Conservation (phyloP, 1,140 invertebrate genomes). For the Drosophila serrata region DNA sequence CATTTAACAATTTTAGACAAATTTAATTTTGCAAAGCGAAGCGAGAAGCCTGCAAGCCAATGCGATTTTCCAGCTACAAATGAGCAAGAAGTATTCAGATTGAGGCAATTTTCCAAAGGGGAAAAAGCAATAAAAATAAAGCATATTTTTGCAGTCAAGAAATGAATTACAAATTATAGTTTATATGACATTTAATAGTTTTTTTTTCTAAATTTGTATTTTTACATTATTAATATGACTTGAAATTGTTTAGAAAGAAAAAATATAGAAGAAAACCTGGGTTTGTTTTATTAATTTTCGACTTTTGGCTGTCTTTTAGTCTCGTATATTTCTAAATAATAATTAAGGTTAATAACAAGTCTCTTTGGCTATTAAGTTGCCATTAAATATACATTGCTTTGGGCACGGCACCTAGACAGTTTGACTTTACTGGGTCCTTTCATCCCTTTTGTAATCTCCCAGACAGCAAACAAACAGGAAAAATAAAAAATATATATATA, state of each 20-base stretch:
- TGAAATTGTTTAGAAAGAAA: not conserved
- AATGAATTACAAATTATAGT: not conserved
- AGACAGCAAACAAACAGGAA: not conserved
- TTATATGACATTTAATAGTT: not conserved
- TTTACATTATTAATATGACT: not conserved
- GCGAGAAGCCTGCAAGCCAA: slow-evolving; percentile 39
- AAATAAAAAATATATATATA: no score
- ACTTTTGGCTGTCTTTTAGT: not conserved
- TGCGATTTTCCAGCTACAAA: slow-evolving; percentile 26
- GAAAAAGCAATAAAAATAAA: not conserved
- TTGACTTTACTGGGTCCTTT: not conserved
- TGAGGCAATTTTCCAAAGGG: not conserved
- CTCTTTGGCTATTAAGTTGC: not conserved
- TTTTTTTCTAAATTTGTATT: not conserved
- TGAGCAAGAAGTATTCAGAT: slow-evolving; percentile 4
- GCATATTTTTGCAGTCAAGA: not conserved
- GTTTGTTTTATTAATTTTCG: not conserved
- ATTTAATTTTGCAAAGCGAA: slow-evolving; percentile 55
- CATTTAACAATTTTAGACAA: slow-evolving; percentile 65
- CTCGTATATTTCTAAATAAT: no score
- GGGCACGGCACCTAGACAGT: not conserved
- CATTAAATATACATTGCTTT: slow-evolving; percentile 2
- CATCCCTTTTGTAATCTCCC: slow-evolving; percentile 1
- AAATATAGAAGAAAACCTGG: no score
- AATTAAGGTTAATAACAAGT: no score